phyloP scores from a whole-genome alignment of 2,888 invertebrate species.

The Metacarcinus magister region DNA sequence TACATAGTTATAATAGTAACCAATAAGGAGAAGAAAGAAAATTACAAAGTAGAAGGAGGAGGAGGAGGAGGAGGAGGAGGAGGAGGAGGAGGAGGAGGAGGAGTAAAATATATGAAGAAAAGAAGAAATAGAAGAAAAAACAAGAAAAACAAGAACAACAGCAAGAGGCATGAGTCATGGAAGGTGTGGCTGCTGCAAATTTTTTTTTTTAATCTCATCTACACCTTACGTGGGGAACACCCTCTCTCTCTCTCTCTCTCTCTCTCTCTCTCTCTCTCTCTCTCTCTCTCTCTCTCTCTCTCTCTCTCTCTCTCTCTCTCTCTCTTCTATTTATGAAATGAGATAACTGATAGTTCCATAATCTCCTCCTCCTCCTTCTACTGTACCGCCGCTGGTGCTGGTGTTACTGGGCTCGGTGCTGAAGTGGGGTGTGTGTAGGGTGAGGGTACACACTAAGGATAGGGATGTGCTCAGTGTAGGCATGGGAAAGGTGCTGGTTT shows the following conservation, averaged over 20 bases:
- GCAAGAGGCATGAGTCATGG: background rate
- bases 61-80: background rate
- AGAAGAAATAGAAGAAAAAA: background rate
- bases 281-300: background rate
- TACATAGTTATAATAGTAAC: background rate
- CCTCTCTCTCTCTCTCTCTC: slow-evolving; percentile 50
- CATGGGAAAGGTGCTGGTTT: no score
- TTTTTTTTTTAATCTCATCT: background rate
- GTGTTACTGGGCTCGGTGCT: background rate
- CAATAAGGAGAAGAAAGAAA: background rate
- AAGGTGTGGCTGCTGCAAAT: background rate
- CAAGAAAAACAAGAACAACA: background rate
- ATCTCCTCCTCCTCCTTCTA: background rate
- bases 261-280: slow-evolving; percentile 33
- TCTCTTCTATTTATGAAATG: background rate
- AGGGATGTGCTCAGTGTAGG: no score
- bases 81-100: background rate
- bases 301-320: background rate
- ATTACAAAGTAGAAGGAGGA: background rate
- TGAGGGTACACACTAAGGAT: background rate
- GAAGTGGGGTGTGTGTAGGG: no score
- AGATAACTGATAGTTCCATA: background rate
- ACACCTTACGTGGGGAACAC: background rate
- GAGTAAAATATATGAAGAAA: background rate
- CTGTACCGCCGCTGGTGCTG: background rate